Conservation (phyloP, 64 coral and sea anemone species). For the Acropora tenuis region DNA sequence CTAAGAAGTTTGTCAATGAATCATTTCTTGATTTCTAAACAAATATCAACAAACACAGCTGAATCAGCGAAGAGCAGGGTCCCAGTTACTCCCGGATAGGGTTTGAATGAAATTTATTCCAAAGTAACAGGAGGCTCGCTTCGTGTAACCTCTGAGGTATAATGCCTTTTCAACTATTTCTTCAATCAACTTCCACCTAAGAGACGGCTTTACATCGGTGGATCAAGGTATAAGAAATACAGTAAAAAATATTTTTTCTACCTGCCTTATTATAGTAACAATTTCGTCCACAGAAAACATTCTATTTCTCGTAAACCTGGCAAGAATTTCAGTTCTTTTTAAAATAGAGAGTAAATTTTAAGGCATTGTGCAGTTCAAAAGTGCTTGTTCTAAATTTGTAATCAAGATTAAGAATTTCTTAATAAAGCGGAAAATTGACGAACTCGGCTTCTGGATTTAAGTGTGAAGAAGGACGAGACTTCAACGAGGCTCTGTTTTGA, state of each 20-base stretch:
- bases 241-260: neutral
- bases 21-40: neutral
- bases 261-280: neutral
- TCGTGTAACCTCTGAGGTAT: neutral
- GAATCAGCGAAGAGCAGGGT: neutral
- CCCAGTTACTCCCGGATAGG: neutral
- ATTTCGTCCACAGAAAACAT: neutral
- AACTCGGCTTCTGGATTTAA: neutral
- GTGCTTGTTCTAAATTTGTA: neutral
- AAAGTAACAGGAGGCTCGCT: neutral
- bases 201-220: neutral
- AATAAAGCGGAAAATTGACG: neutral
- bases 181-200: neutral
- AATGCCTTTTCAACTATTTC: neutral
- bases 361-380: neutral
- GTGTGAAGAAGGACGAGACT: neutral
- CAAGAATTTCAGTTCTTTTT: no score
- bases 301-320: no score
- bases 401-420: no score
- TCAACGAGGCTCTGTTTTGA: neutral
- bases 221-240: neutral
- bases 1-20: neutral
- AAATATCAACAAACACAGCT: constrained; percentile 1
- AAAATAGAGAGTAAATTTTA: no score
- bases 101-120: neutral